phyloP scores from a whole-genome alignment of 2,797 vertebrate genomes.

The Acanthis flammea region DNA sequence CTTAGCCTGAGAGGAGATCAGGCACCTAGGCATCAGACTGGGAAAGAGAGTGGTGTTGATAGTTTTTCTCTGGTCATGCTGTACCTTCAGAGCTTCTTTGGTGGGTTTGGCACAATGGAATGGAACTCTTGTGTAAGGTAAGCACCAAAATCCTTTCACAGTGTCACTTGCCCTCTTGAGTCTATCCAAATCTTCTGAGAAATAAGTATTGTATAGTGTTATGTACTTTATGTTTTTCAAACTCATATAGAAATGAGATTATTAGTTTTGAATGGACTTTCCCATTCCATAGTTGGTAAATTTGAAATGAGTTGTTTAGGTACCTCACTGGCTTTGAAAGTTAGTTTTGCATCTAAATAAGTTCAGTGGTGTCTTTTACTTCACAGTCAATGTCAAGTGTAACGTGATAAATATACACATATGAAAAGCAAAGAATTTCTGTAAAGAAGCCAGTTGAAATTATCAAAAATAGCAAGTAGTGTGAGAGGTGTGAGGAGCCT shows the following conservation, averaged over 20 bases:
- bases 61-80: not conserved
- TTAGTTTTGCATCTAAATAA: not conserved
- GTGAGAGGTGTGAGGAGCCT: not conserved
- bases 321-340: not conserved
- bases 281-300: not conserved
- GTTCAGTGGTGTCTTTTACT: not conserved
- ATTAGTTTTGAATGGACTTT: not conserved
- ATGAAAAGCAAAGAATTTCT: not conserved
- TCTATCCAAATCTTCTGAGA: not conserved
- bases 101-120: not conserved
- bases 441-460: not conserved
- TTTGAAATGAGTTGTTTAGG: not conserved
- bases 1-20: not conserved
- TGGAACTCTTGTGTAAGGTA: not conserved
- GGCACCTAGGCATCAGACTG: not conserved
- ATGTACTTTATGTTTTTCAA: not conserved
- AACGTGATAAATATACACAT: not conserved
- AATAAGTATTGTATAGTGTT: not conserved
- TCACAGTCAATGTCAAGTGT: not conserved
- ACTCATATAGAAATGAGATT: not conserved
- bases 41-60: not conserved
- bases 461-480: not conserved
- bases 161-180: not conserved
- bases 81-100: not conserved
- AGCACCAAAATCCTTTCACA: not conserved